phyloP scores from a whole-genome alignment of 2,888 invertebrate genomes.

The Dynastes maya region DNA sequence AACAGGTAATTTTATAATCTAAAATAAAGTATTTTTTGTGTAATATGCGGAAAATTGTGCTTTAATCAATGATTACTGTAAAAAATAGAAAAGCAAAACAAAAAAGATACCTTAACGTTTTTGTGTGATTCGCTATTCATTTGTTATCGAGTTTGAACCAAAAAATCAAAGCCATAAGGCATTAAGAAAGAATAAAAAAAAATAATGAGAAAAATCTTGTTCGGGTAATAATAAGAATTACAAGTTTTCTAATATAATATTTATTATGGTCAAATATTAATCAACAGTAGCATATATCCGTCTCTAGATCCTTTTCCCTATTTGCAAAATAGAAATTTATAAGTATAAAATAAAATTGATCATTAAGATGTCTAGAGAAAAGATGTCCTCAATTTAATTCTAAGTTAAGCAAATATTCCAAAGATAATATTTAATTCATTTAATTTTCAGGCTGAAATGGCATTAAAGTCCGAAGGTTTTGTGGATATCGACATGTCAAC shows the following conservation, averaged over 20 bases:
- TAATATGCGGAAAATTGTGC: too few species aligned
- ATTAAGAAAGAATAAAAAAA: too few species aligned
- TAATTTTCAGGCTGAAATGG: conserved; percentile 89
- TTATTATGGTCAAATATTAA: neutral
- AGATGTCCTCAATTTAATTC: neutral
- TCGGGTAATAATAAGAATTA: neutral
- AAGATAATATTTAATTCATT: neutral
- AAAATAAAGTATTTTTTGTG: too few species aligned
- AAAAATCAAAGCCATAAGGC: too few species aligned
- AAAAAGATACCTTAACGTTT: too few species aligned
- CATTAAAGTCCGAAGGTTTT: conserved; percentile 95
- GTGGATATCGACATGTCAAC: conserved; percentile 96
- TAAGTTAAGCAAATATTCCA: neutral
- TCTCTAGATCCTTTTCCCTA: conserved; percentile 22
- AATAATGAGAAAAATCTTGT: too few species aligned
- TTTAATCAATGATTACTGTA: too few species aligned
- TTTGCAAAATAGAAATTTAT: neutral
- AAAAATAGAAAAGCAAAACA: too few species aligned
- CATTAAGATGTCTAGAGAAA: neutral
- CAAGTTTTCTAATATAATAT: conserved; percentile 37
- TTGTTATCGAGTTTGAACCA: too few species aligned
- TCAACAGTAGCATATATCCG: conserved; percentile 23
- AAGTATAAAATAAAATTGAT: neutral
- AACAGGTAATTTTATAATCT: too few species aligned
- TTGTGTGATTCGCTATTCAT: too few species aligned